Percentiles rank a stretch among this genome's conserved stretches.
Conservation (phyloP, 2,797 vertebrate species). For the Urophycis tenuis region DNA sequence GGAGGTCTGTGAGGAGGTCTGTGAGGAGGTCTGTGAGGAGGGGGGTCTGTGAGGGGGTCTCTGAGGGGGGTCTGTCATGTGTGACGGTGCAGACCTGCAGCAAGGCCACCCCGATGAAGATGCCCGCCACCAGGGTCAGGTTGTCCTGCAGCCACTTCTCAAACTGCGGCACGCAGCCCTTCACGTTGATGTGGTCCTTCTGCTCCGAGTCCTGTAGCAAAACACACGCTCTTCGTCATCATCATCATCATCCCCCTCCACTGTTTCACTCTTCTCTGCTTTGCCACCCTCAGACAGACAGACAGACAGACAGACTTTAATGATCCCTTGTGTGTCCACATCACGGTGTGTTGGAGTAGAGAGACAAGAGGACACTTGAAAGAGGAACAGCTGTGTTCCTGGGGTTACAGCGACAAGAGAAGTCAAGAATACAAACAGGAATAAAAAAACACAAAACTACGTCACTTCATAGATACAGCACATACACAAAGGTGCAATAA, state of each 20-base stretch:
- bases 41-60: too few species aligned
- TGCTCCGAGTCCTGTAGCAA: slow-evolving; percentile 81
- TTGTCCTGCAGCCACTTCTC: slow-evolving; percentile 98
- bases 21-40: too few species aligned
- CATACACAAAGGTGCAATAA: not conserved
- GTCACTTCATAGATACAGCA: too few species aligned
- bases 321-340: too few species aligned
- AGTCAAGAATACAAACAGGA: not conserved
- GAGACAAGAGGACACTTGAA: not conserved
- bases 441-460: not conserved
- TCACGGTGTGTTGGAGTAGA: not conserved
- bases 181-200: slow-evolving; percentile 91
- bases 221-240: not conserved
- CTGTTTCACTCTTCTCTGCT: not conserved
- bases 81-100: slow-evolving; percentile 76
- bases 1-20: too few species aligned
- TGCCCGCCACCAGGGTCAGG: slow-evolving; percentile 91
- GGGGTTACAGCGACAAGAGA: not conserved
- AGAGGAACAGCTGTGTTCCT: not conserved
- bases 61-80: not conserved
- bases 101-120: slow-evolving; percentile 93
- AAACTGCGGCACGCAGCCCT: slow-evolving; percentile 96
- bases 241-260: not conserved
- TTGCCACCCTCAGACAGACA: too few species aligned
- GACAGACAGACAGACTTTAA: too few species aligned